These are phyloP conservation scores for Pseudachorutes palmiensis DNA, from an alignment of 1,140 invertebrate species.

Conservation along the genomic window DNA sequence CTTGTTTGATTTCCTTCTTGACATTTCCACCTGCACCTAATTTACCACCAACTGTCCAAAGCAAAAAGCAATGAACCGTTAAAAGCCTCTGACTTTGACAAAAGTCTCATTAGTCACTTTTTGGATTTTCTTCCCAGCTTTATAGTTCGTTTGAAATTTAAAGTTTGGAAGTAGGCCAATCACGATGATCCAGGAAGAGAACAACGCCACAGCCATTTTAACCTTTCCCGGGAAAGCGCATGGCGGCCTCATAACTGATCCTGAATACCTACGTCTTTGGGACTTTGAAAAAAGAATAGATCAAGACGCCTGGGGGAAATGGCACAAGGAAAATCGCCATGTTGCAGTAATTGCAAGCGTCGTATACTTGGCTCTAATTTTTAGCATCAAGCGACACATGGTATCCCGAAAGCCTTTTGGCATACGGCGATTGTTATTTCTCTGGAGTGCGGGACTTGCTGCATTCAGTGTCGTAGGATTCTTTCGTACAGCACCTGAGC, in stretches of 20 bases:
- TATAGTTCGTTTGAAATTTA: no score
- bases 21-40: no score
- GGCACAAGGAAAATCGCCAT: background rate
- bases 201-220: no score
- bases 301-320: background rate
- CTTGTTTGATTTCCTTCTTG: no score
- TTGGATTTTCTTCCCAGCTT: no score
- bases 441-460: background rate
- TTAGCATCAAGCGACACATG: background rate
- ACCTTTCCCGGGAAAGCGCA: background rate
- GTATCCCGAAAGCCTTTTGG: background rate
- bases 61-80: no score
- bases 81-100: no score
- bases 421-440: background rate
- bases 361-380: background rate
- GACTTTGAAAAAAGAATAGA: background rate
- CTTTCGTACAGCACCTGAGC: background rate
- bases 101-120: no score
- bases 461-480: background rate
- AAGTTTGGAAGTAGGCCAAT: no score
- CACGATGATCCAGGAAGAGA: no score
- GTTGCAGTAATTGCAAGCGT: background rate
- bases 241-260: conserved; percentile 8
- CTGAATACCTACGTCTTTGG: background rate
- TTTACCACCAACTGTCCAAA: no score